Evolutionary conservation across 2,888 invertebrate genomes (phyloP).

Genomic region (Melinopterus prodromus): DNA sequence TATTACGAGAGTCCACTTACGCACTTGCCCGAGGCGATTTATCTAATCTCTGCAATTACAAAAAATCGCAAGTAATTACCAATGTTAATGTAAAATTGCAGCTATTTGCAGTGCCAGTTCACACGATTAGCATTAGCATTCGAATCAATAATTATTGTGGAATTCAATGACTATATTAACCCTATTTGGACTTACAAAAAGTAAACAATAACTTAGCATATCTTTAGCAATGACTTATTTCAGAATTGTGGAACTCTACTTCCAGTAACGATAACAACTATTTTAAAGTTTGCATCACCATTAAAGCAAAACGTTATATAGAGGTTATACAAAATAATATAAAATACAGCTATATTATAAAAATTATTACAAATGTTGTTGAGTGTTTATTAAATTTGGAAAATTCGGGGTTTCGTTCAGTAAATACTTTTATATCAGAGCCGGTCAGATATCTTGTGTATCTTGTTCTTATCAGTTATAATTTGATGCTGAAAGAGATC

Average conservation of each 20-base stretch:
- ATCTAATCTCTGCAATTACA: not conserved
- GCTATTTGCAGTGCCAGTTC: slow-evolving; percentile 4
- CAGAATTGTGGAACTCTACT: not conserved
- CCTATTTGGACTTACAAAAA: not conserved
- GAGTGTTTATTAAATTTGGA: too few relatives aligned
- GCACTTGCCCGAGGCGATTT: not conserved
- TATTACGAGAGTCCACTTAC: not conserved
- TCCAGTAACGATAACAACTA: too few relatives aligned
- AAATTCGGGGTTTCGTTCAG: too few relatives aligned
- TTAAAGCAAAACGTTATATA: too few relatives aligned
- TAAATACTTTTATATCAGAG: too few relatives aligned
- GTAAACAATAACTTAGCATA: not conserved
- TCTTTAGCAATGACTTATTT: not conserved
- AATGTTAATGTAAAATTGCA: not conserved
- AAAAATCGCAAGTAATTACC: not conserved
- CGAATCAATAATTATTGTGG: not conserved
- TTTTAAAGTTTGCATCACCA: too few relatives aligned
- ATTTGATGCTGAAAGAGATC: too few relatives aligned
- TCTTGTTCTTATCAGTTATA: too few relatives aligned
- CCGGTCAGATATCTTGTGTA: too few relatives aligned
- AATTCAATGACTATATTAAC: not conserved
- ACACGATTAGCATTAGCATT: not conserved
- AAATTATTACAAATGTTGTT: too few relatives aligned
- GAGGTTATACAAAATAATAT: too few relatives aligned
- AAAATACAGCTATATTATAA: too few relatives aligned